Percentiles rank a stretch among this genome's conserved stretches.
phyloP scores from a whole-genome alignment of 37 sponge, comb jelly and placozoan species.

The Halisarca cf. caerulea region DNA sequence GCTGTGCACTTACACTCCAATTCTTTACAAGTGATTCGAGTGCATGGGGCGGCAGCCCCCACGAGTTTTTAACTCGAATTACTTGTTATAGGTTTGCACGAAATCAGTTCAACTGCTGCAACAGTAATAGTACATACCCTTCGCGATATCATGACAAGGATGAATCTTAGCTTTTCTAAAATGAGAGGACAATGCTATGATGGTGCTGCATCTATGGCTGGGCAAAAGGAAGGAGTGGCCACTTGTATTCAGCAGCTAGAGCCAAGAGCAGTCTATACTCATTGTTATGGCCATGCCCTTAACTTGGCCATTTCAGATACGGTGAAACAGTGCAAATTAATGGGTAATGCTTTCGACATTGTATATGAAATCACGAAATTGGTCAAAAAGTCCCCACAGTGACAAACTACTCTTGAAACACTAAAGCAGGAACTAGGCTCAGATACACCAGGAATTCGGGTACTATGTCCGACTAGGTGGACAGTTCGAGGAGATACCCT shows the following conservation, averaged over 20 bases:
- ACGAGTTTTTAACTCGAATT: too few species aligned
- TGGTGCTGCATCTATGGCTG: conserved; percentile 39
- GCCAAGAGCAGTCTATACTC: conserved; percentile 25
- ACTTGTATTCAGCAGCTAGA: conserved; percentile 23
- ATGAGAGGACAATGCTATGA: conserved; percentile 44
- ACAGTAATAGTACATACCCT: conserved; percentile 1
- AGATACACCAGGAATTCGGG: conserved; percentile 16
- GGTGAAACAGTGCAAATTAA: conserved; percentile 31
- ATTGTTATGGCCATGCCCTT: conserved; percentile 40
- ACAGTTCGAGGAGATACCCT: conserved; percentile 13
- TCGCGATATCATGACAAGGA: neutral
- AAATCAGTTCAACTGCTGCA: conserved; percentile 18
- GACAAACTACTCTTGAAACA: neutral
- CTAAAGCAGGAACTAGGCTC: neutral
- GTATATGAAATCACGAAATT: conserved; percentile 21
- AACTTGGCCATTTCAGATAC: conserved; percentile 33
- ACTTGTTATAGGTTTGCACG: conserved; percentile 30
- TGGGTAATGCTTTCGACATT: conserved; percentile 38
- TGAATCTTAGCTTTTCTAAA: conserved; percentile 20
- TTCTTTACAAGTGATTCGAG: too few species aligned
- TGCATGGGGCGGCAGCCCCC: too few species aligned
- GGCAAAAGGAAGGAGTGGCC: conserved; percentile 32
- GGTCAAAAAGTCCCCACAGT: conserved; percentile 13
- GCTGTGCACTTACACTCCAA: too few species aligned
- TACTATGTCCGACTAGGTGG: conserved; percentile 37